Evolutionary conservation across 2,113 vertebrate genomes (phyloP), one percentile per base, ranked within the genome.

Genomic region (Procavia capensis): DNA sequence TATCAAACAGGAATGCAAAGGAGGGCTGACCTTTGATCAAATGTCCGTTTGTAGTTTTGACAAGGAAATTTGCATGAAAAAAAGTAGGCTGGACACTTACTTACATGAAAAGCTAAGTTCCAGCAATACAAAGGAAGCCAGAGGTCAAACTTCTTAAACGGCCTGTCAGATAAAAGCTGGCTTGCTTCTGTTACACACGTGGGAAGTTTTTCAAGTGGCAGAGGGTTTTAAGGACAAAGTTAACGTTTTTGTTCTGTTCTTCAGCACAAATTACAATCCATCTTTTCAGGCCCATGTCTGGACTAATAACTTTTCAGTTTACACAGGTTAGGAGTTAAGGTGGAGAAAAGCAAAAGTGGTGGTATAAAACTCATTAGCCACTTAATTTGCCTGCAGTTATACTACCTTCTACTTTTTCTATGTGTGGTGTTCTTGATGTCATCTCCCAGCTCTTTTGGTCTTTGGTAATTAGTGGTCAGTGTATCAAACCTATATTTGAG

Each of bases 11-110:
- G 98, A 99, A 99, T 98, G 99, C 98, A 99, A 99, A 99, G 98
- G 98, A 98, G 98, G 97, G 96, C 97, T 99, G 99, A 99, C 99
- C 99, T 99, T 99, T 99, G 99, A 99, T 99, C 99, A 99, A 98
- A 96, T 91, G 94, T 95, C 96, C 79, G 96, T 99, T 99, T 99
- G 98, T 99, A 99, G 98, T 98, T 98, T 98, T 99, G 99, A 99
- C 99, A 99, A 98, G 97, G 94, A 99, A 98, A 99, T 99, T 99
- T 99, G 98, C 99, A 99, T 99, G 97, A 97, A 97, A 98, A 98
- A 98, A 98, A 98, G 96, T 97, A 97, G 98, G 95, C 98, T 93
- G 97, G 98, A 98, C 96, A 97, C 94, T 97, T 98, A 97, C 79
- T 90, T 90, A 92, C 82, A 92, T 97, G 96, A 98, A 97, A 98